Base-by-base conservation (phyloP, 2,113 vertebrate species). In the Pterocles burchelli region DNA sequence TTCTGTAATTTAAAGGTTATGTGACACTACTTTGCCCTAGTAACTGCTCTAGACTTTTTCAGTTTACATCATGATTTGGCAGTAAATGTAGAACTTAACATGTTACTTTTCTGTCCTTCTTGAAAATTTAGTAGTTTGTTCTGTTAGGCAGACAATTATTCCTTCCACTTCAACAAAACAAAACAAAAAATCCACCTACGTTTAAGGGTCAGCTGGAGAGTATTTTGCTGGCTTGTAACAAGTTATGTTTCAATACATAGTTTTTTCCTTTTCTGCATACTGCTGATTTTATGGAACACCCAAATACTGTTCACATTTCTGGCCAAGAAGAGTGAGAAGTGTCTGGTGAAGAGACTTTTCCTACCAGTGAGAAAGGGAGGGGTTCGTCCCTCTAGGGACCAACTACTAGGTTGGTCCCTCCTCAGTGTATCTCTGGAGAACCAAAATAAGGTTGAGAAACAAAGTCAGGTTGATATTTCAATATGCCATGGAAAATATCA, bases 111-210 rank as follows among this genome's bases (percentile, higher is more conserved):
- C 18, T 66, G 16, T 54, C 62, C 95, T 94, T 81, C 43, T 65
- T 33, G 49, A 87, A 76, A 59, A 93, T 83, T 58, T 91, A 84
- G 41, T 85, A 70, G 49, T 67, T 48, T 49, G 72, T 51, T 91
- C 63, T 63, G 25, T 80, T 94, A 85, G 84, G 70, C 22, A 75
- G 62, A 67, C 79, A 85, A 75, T 91, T 36, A 84, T 91, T 96
- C 79, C 36, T 72, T 94, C 36, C 68, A 61, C 49, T 68, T 90
- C 58, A 73, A 45, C 25, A 79, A 77, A 94, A 79, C 46, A 59
- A 49, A 61, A 41, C 59, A 92, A 84, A 55, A 48, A 86, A 72
- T 52, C 19, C 36, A 82, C 33, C 25, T 62, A 55, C 38, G 92
- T 88, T 79, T 90, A 88, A 89, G 59, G 17, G 61, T 84, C 49